Evolutionary conservation across 1,140 invertebrate species (phyloP), one percentile per base, ranked within the genome.

Genomic region (Calosoma granatense): DNA sequence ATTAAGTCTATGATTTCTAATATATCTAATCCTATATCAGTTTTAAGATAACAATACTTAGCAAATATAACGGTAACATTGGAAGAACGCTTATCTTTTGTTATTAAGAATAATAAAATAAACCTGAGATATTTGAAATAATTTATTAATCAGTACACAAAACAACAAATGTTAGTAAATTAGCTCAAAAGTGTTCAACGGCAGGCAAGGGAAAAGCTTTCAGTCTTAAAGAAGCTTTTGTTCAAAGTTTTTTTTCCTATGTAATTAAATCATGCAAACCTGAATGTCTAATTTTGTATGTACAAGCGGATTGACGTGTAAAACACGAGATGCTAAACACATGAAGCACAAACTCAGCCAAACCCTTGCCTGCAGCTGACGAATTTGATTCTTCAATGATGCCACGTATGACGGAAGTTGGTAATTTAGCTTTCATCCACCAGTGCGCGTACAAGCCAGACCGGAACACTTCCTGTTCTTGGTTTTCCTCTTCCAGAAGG

Each of bases 401-500:
- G 60, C 72, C 76, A 2, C 68, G 69, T 67, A 83, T 73, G 68
- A 83, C 76, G 56, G 76, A 79, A 57, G 76, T 75, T 20, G 87
- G 86, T 70, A 91, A 78, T 66, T 86, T 83, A 69, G 86, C 87
- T 80, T 92, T 92, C 72, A 91, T 83, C 88, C 89, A 92, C 90
- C 90, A 92, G 74, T 92, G 89, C 59, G 88, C 89, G 70, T 92
- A 92, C 68, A 92, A 76, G 63, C 87, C 87, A 20, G 88, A 90
- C 23, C 84, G 83, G 72, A 84, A 91, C 63, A 84, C 67, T 60
- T 78, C 69, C 76, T 64, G 57, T 72, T 73, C 56, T 68, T 71
- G 12, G 63, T 61, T 59, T 68, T 68, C 55, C 63, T 63, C 60
- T 68, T 70, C 41, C 17, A 4, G 6, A 4, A 11, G 3, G 20